These are phyloP conservation scores for Maniola jurtina DNA, from an alignment of 1,140 invertebrate genomes.

Conservation along the genomic window DNA sequence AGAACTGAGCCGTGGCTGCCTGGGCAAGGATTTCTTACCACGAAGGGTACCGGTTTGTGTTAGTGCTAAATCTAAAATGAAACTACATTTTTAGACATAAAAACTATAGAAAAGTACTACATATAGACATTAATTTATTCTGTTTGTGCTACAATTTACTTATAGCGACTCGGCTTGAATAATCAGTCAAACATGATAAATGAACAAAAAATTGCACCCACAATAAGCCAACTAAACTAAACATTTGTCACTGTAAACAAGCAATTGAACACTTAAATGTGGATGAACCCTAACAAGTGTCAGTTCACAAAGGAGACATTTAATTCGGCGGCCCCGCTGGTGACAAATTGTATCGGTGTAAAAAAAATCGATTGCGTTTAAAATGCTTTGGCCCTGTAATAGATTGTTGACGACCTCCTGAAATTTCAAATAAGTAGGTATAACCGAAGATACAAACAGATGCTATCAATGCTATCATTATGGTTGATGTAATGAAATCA, in stretches of 20 bases:
- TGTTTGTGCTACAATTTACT: neutral
- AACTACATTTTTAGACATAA: neutral
- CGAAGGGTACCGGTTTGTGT: conserved; percentile 13
- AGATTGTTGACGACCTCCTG: conserved; percentile 9
- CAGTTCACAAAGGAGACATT: conserved; percentile 58
- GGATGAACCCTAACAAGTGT: conserved; percentile 64
- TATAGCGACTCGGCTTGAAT: conserved; percentile 9
- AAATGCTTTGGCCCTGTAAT: conserved; percentile 18
- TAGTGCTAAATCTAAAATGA: conserved; percentile 9
- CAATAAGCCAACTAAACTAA: conserved; percentile 23
- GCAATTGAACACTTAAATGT: conserved; percentile 60
- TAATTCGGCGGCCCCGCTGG: conserved; percentile 47
- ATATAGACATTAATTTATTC: neutral
- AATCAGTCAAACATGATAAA: conserved; percentile 27
- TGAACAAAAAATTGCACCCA: conserved; percentile 17
- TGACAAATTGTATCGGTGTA: conserved; percentile 60
- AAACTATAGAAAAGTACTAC: too few relatives aligned
- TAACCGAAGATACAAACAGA: too few relatives aligned
- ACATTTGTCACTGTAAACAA: conserved; percentile 73
- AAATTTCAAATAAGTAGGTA: neutral
- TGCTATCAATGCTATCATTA: too few relatives aligned
- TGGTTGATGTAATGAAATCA: too few relatives aligned
- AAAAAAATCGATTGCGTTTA: conserved; percentile 47
- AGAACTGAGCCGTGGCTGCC: conserved; percentile 57
- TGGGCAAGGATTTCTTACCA: conserved; percentile 24